phyloP scores from a whole-genome alignment of 2,113 vertebrate species.

The Eclectus roratus region DNA sequence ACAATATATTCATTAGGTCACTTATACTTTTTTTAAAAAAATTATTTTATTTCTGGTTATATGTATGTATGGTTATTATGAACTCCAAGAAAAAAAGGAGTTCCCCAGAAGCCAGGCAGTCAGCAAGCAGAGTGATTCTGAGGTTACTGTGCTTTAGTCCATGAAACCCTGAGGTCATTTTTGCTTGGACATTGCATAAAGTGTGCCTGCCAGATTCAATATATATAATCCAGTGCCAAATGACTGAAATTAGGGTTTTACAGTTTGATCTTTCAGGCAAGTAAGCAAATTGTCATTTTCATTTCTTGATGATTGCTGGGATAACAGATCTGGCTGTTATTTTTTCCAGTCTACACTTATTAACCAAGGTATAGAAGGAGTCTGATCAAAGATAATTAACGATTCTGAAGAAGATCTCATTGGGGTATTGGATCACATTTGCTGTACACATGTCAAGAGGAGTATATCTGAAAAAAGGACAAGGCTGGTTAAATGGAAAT shows the following conservation, averaged over 20 bases:
- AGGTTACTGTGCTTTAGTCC: not conserved
- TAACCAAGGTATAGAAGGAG: slow-evolving; percentile 17
- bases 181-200: slow-evolving; percentile 11
- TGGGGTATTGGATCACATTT: slow-evolving; percentile 34
- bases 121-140: not conserved
- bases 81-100: not conserved
- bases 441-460: slow-evolving; percentile 40
- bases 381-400: slow-evolving; percentile 56
- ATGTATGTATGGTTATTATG: not conserved
- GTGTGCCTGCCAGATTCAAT: slow-evolving; percentile 63
- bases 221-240: slow-evolving; percentile 36
- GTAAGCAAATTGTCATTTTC: slow-evolving; percentile 71
- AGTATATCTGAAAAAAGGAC: slow-evolving; percentile 17
- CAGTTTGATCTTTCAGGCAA: slow-evolving; percentile 63
- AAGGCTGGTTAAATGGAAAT: slow-evolving; percentile 48
- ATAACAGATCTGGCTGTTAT: slow-evolving; percentile 49
- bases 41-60: slow-evolving; percentile 8
- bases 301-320: slow-evolving; percentile 52
- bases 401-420: slow-evolving; percentile 34
- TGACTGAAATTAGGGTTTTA: slow-evolving; percentile 51
- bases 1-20: slow-evolving; percentile 38
- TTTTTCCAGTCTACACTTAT: slow-evolving; percentile 10
- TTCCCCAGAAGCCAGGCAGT: not conserved
- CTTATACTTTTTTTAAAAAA: not conserved
- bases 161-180: slow-evolving; percentile 47